Base-by-base conservation (phyloP, 1,140 invertebrate genomes). In the Eueides isabella region DNA sequence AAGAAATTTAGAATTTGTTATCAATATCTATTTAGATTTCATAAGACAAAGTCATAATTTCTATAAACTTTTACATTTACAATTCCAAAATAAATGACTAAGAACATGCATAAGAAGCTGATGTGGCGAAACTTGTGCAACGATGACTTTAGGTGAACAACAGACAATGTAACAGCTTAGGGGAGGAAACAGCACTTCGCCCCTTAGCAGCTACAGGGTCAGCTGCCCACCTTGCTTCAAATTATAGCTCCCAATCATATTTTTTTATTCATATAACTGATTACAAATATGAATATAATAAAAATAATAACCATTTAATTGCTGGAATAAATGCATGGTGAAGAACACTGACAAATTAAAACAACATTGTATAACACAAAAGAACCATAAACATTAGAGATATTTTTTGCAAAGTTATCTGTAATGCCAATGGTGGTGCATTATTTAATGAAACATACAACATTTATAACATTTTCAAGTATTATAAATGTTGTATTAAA, bases 181-280 rank as follows among this genome's bases (percentile, higher is more conserved):
- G 86, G 86, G 90, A 77, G 90, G 86, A 79, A 63, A 65, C 28
- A 63, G 44, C 41, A 86, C 85, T 81, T 76, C 91, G 89, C 91
- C 91, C 91, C 91, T 93, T 90, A 90, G 91, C 91, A 92, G 88
- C 91, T 93, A 93, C 91, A 93, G 91, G 91, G 91, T 87, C 71
- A 78, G 80, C 86, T 72, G 78, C 85, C 78, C 72, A 63, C 64
- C 72, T 75, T 63, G 28, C 33, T 30, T 67, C 61, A 3, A 62
- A 70, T 30, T 70, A 70, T 28, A 28, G 23, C 33, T 19, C 61
- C 67, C 67, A 30, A 61, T 62, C 62, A 69, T 70, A 44, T 67
- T 61, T 33, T 30, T 66, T 26, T 12, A 55, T 26, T 26, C 9
- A 55, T 55, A 12, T 55, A 44, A 44, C 19, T 44, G n/a, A 11